Evolutionary conservation across 2,888 invertebrate genomes (phyloP).

Genomic region (Lasioglossum pauxillum): DNA sequence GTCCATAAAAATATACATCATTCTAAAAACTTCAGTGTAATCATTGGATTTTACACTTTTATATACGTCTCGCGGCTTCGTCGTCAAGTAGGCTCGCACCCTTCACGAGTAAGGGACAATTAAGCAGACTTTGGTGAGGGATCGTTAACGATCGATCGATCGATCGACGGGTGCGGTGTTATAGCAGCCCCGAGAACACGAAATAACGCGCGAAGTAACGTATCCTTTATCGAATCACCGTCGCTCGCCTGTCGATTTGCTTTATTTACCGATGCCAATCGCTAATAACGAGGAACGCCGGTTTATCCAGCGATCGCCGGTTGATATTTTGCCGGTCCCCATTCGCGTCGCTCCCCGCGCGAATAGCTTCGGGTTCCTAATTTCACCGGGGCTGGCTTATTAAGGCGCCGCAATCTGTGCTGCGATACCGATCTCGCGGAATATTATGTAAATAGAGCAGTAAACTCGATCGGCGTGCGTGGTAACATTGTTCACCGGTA

Average conservation of each 20-base stretch:
- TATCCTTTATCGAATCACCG: conserved; percentile 13
- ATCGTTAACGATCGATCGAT: background rate
- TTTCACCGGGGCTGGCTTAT: conserved; percentile 36
- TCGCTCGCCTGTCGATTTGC: conserved; percentile 32
- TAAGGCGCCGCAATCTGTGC: conserved; percentile 46
- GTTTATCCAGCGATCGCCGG: conserved; percentile 42
- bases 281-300: conserved; percentile 52
- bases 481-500: background rate
- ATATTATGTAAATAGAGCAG: conserved; percentile 60
- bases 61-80: no score
- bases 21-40: background rate
- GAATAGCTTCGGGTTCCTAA: conserved; percentile 53
- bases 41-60: background rate
- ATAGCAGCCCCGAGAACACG: conserved; percentile 28
- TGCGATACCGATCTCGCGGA: conserved; percentile 50
- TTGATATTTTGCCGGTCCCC: conserved; percentile 32
- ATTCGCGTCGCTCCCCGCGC: conserved; percentile 24
- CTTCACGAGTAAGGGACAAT: background rate
- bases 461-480: background rate
- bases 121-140: background rate
- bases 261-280: conserved; percentile 53
- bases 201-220: background rate
- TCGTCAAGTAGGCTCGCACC: no score
- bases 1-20: background rate
- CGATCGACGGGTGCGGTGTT: conserved; percentile 22